Base-by-base conservation (phyloP, 1,140 invertebrate genomes). In the Caerostris extrusa region DNA sequence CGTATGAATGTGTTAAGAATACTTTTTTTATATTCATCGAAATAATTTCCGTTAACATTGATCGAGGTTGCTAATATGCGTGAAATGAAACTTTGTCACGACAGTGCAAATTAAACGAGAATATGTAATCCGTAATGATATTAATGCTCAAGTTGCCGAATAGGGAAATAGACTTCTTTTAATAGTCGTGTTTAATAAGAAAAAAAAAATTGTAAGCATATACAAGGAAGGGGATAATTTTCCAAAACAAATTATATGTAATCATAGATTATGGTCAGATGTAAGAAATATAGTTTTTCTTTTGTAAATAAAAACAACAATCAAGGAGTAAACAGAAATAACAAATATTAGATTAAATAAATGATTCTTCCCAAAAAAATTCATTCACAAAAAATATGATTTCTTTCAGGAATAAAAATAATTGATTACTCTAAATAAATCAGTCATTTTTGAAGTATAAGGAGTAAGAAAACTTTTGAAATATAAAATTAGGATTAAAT, bases 1-100 rank as follows among this genome's bases (percentile, higher is more conserved):
- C 56, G 55, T n/a, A 81, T 61, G 89, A 82, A 91, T 81, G 56
- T 71, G 57, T 56, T 81, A 82, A n/a, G 82, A 34, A 34, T 85
- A 10, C 19, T 12, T 57, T 57, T 83, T 85, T 85, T 85, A 3
- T 34, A 17, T 60, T 56, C 17, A 1, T 81, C 12, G 71, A 10
- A 58, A 85, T 60, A 56, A 19, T 57, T n/a, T 34, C 34, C 83
- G 55, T 55, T 85, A 58, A 85, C 57, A 58, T 85, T 57, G 17
- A 19, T 85, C n/a, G 83, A 58, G 17, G 83, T 57, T 85, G 8
- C 56, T 57, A 50, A 85, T 7, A 85, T 50, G 71, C 71, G 34
- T 50, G 50, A 50, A 77, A 77, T 77, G 19, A 77, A 53, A 77
- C 71, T 77, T 67, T 5, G 71, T 77, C 50, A 77, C 71, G 71